A percentile compares a stretch with the other conserved stretches of the same genome.
Conservation (phyloP, 2,888 invertebrate genomes). For the Hypomecis punctinalis region DNA sequence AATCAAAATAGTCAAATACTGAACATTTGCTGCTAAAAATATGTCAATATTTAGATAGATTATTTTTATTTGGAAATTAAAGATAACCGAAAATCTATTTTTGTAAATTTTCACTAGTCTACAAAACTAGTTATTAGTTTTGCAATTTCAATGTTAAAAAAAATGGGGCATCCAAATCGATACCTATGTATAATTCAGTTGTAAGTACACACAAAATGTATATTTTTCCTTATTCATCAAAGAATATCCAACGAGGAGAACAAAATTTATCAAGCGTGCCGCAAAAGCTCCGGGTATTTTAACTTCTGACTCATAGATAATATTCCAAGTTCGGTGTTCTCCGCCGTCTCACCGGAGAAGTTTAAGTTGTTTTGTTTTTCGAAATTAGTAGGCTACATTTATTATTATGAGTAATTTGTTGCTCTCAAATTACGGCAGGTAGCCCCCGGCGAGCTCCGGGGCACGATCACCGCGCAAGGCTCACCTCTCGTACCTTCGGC, state of each 20-base stretch:
- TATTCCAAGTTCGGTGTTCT: slow-evolving; percentile 52
- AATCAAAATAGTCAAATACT: neutral
- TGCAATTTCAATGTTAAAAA: too few species aligned
- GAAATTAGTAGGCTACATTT: slow-evolving; percentile 79
- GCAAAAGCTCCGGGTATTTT: slow-evolving; percentile 34
- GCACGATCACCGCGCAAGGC: slow-evolving; percentile 66
- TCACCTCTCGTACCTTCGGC: slow-evolving; percentile 63
- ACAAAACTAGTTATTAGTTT: too few species aligned
- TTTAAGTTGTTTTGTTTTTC: slow-evolving; percentile 64
- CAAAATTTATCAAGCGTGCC: slow-evolving; percentile 20
- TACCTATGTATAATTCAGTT: too few species aligned
- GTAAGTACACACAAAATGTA: neutral
- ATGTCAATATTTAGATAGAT: too few species aligned
- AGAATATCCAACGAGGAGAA: slow-evolving; percentile 19
- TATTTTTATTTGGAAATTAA: too few species aligned
- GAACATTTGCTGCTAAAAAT: too few species aligned
- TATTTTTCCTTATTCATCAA: slow-evolving; percentile 14
- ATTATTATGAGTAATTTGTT: slow-evolving; percentile 83
- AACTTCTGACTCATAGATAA: slow-evolving; percentile 65
- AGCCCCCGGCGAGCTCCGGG: slow-evolving; percentile 73
- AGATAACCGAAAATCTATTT: too few species aligned
- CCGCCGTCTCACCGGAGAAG: slow-evolving; percentile 60
- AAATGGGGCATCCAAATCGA: too few species aligned
- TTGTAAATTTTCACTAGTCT: too few species aligned
- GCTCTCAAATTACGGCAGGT: slow-evolving; percentile 82